phyloP scores from a whole-genome alignment of 2,797 vertebrate genomes.

The Propithecus deckenii region DNA sequence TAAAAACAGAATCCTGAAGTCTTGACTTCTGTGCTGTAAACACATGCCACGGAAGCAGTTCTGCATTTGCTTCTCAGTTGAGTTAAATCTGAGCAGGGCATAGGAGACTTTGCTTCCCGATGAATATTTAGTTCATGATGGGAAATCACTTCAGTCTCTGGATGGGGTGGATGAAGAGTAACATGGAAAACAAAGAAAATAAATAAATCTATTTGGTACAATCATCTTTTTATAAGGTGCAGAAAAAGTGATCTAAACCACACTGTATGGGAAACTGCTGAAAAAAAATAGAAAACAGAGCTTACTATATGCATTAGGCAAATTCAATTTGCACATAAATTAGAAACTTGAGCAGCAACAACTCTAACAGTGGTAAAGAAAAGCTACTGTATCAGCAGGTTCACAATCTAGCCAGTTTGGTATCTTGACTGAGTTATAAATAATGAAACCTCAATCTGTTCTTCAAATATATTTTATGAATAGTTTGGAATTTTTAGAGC shows the following conservation, averaged over 20 bases:
- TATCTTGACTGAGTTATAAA: conserved; percentile 65
- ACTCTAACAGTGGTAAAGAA: conserved; percentile 35
- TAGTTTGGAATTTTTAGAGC: conserved; percentile 73
- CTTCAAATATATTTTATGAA: conserved; percentile 70
- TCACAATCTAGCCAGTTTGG: conserved; percentile 60
- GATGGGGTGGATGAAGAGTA: background rate
- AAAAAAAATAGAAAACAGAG: background rate
- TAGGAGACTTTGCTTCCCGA: background rate
- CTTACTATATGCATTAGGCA: conserved; percentile 60
- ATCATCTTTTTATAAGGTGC: background rate
- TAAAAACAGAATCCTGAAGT: conserved; percentile 8
- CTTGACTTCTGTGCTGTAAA: background rate
- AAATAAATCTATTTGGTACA: background rate
- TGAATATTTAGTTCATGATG: conserved; percentile 22
- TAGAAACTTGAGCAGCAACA: conserved; percentile 66
- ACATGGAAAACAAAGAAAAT: background rate
- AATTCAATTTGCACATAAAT: conserved; percentile 76
- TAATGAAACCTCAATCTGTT: conserved; percentile 63
- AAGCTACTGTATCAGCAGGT: conserved; percentile 72
- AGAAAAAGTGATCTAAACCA: conserved; percentile 29
- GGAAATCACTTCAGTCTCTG: background rate
- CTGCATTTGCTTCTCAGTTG: conserved; percentile 9
- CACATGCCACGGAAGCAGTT: background rate
- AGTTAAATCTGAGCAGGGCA: conserved; percentile 15
- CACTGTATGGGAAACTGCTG: background rate